phyloP scores from a whole-genome alignment of 2,113 vertebrate species.

The Brachyhypopomus occidentalis region DNA sequence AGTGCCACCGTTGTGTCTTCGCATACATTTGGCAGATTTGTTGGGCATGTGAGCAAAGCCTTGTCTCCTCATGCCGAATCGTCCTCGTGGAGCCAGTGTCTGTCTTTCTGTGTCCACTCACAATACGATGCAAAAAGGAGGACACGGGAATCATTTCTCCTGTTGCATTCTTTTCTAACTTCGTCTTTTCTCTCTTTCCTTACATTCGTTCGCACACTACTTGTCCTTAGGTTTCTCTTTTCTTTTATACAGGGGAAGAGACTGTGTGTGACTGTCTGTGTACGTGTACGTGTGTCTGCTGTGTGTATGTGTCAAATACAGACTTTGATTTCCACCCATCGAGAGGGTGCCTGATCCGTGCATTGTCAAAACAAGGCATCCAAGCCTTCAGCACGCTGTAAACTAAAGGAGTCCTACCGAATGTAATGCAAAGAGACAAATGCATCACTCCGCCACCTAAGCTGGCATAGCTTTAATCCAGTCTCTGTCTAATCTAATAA shows the following conservation, averaged over 20 bases:
- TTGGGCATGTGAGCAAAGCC: not conserved
- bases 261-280: slow-evolving; percentile 6
- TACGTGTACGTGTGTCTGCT: slow-evolving; percentile 17
- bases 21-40: slow-evolving; percentile 38
- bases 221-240: too few relatives aligned
- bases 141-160: not conserved
- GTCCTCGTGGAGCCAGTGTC: not conserved
- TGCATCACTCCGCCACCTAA: slow-evolving; percentile 53
- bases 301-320: not conserved
- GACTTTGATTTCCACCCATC: slow-evolving; percentile 58
- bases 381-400: slow-evolving; percentile 43
- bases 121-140: not conserved
- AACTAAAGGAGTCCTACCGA: slow-evolving; percentile 48
- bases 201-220: too few relatives aligned
- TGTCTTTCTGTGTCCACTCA: not conserved
- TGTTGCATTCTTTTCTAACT: not conserved
- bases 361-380: slow-evolving; percentile 49
- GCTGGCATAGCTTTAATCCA: slow-evolving; percentile 54
- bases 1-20: slow-evolving; percentile 30
- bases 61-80: not conserved
- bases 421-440: slow-evolving; percentile 62
- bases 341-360: slow-evolving; percentile 34
- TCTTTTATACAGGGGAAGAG: not conserved
- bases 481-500: slow-evolving; percentile 62
- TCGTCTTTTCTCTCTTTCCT: too few relatives aligned